A percentile compares a stretch with the other conserved stretches of the same genome.
These are phyloP conservation scores for Chalcosyrphus nemorum DNA, from an alignment of 2,888 invertebrate genomes.

Conservation along the genomic window DNA sequence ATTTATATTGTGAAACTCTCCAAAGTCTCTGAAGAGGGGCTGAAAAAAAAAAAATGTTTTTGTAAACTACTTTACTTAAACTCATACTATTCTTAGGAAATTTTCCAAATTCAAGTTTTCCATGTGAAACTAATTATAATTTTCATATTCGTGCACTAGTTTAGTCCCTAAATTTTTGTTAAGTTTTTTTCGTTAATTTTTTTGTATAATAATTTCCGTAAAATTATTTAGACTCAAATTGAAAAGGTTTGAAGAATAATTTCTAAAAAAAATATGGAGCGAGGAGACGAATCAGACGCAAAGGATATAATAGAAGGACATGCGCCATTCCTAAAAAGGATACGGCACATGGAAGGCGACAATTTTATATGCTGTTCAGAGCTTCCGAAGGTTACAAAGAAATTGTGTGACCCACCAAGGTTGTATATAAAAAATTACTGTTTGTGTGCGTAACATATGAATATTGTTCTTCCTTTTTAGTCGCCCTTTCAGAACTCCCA, in stretches of 20 bases:
- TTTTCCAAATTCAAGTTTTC: constrained; percentile 1
- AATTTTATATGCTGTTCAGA: constrained; percentile 44
- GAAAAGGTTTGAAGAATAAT: background rate
- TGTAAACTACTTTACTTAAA: too few species aligned
- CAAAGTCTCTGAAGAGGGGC: too few species aligned
- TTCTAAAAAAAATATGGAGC: constrained; percentile 15
- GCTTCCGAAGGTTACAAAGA: background rate
- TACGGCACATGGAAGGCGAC: background rate
- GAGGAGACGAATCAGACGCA: background rate
- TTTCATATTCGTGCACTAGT: background rate
- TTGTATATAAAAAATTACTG: background rate
- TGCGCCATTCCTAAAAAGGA: constrained; percentile 11
- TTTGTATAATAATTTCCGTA: background rate
- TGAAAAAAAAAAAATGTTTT: too few species aligned
- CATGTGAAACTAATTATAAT: background rate
- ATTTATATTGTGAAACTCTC: too few species aligned
- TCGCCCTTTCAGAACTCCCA: background rate
- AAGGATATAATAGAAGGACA: background rate
- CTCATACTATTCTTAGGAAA: too few species aligned
- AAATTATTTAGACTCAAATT: background rate
- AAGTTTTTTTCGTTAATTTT: background rate
- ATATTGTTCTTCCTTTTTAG: background rate
- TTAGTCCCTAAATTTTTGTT: constrained; percentile 26
- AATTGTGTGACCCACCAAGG: background rate
- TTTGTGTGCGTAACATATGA: background rate